Percentiles rank a stretch among this genome's conserved stretches.
Evolutionary conservation across 2,888 invertebrate species (phyloP).

Genomic region (Rhagium mordax): DNA sequence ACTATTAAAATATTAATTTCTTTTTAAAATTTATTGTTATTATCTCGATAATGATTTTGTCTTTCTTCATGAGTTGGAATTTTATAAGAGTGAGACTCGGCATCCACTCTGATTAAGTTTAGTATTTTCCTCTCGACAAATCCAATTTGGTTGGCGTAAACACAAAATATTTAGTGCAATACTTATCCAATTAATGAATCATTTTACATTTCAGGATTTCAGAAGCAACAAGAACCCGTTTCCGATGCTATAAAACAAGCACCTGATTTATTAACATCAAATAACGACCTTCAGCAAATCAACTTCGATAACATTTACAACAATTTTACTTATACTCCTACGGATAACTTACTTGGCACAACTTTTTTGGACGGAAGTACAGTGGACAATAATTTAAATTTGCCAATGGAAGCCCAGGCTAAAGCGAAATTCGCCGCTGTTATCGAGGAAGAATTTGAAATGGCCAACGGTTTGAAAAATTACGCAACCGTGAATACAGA

Average conservation of each 20-base stretch:
- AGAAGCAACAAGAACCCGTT: background rate
- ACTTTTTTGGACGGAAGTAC: constrained; percentile 44
- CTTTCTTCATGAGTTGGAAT: no score
- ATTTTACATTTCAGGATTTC: constrained; percentile 8
- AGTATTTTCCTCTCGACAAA: no score
- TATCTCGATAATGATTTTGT: no score
- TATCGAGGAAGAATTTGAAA: constrained; percentile 66
- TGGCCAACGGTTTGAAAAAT: constrained; percentile 67
- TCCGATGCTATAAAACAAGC: constrained; percentile 30
- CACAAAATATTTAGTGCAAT: no score
- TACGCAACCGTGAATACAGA: constrained; percentile 69
- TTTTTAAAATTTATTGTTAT: no score
- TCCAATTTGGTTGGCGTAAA: no score
- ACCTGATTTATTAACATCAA: constrained; percentile 34
- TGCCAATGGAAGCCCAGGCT: constrained; percentile 41
- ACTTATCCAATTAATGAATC: no score
- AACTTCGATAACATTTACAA: constrained; percentile 56
- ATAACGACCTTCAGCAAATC: constrained; percentile 35
- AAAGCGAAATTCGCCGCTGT: constrained; percentile 64
- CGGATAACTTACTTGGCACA: constrained; percentile 46
- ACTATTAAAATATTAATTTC: no score
- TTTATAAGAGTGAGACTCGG: no score
- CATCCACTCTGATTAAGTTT: no score
- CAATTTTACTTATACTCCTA: constrained; percentile 41
- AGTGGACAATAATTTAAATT: constrained; percentile 1